A percentile compares a stretch with the other conserved stretches of the same genome.
These are phyloP conservation scores for Caenorhabditis sp. DNA, from an alignment of 2,888 invertebrate genomes.

Conservation along the genomic window DNA sequence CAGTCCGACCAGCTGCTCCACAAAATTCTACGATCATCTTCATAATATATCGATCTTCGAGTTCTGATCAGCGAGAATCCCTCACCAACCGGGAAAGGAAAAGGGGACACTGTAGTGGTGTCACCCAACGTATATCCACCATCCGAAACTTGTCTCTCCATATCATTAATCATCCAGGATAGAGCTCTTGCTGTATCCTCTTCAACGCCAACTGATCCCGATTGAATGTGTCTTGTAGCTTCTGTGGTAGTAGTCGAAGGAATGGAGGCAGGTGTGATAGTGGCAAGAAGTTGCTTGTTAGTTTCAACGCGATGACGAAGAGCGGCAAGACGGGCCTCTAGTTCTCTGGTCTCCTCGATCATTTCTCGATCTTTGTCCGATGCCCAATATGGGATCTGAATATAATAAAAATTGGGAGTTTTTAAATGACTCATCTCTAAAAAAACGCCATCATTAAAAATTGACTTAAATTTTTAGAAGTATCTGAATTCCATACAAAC, in stretches of 20 bases:
- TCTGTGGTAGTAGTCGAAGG: slow-evolving; percentile 1
- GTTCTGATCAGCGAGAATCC: slow-evolving; percentile 36
- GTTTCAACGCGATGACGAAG: slow-evolving; percentile 30
- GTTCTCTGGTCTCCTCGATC: slow-evolving; percentile 34
- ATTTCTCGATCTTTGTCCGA: slow-evolving; percentile 33
- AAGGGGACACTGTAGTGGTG: slow-evolving; percentile 29
- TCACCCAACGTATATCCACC: slow-evolving; percentile 28
- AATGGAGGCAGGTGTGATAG: neutral
- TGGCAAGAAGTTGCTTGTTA: slow-evolving; percentile 28
- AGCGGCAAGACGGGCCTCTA: slow-evolving; percentile 35
- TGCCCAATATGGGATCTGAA: slow-evolving; percentile 20
- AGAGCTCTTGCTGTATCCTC: slow-evolving; percentile 65
- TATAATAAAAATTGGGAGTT: neutral
- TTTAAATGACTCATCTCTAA: too few relatives aligned
- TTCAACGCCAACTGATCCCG: slow-evolving; percentile 18
- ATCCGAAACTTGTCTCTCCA: slow-evolving; percentile 53
- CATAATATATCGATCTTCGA: slow-evolving; percentile 8
- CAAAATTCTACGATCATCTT: neutral
- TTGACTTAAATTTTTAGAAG: too few relatives aligned
- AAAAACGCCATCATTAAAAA: too few relatives aligned
- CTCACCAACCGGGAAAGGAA: slow-evolving; percentile 38
- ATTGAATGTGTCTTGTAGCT: neutral
- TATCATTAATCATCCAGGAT: slow-evolving; percentile 66
- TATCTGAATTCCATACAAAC: too few relatives aligned
- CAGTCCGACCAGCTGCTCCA: slow-evolving; percentile 49